Percentiles rank a stretch among this genome's conserved stretches.
These are phyloP conservation scores for Telenomus remus DNA, from an alignment of 1,140 invertebrate species.

Conservation along the genomic window DNA sequence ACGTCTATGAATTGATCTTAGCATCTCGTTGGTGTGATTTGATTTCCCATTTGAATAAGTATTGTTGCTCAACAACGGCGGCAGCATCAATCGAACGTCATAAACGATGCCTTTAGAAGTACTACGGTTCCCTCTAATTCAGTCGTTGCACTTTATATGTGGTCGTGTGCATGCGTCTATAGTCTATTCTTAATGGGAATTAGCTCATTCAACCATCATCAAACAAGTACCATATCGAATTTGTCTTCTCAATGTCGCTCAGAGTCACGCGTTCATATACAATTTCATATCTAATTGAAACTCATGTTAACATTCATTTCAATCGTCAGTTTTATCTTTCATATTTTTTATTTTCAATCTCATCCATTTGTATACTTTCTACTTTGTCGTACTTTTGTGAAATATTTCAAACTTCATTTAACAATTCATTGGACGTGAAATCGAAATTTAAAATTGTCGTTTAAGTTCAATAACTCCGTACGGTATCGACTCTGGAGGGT, in stretches of 20 bases:
- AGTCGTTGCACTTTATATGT: constrained; percentile 9
- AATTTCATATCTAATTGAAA: not conserved
- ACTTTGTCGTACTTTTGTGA: no score
- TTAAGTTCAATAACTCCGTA: constrained; percentile 13
- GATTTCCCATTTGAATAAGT: constrained; percentile 33
- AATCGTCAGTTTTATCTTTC: no score
- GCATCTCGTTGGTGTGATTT: constrained; percentile 25
- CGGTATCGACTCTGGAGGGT: constrained; percentile 22
- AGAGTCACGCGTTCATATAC: not conserved
- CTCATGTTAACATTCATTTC: no score
- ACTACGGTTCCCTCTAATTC: constrained; percentile 26
- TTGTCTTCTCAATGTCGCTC: constrained; percentile 3
- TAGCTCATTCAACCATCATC: constrained; percentile 61
- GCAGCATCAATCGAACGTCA: constrained; percentile 31
- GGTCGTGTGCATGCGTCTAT: constrained; percentile 11
- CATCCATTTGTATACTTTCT: no score
- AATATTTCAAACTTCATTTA: not conserved
- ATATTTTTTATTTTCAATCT: no score
- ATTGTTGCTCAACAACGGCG: constrained; percentile 22
- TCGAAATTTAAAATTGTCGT: not conserved
- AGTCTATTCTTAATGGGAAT: constrained; percentile 61
- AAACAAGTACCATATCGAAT: constrained; percentile 58
- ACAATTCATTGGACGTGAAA: no score
- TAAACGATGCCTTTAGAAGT: constrained; percentile 30
- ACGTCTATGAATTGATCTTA: constrained; percentile 27